Evolutionary conservation across 2,888 invertebrate species (phyloP).

Genomic region (Aplocera efformata): DNA sequence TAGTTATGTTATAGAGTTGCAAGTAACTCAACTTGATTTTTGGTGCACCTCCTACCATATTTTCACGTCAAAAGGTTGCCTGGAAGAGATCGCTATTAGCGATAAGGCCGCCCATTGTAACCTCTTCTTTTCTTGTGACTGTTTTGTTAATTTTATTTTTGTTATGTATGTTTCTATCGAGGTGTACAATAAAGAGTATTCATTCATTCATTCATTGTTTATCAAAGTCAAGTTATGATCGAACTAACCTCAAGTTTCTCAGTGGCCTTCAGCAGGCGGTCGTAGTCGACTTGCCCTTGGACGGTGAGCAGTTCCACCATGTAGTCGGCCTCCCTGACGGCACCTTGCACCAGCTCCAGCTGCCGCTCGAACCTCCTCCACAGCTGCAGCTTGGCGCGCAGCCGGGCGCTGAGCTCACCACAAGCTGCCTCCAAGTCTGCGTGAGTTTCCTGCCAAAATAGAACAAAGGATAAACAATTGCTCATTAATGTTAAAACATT

Average conservation of each 20-base stretch:
- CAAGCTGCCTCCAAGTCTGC: constrained; percentile 86
- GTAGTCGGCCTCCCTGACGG: constrained; percentile 91
- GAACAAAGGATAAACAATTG: neutral
- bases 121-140: no score
- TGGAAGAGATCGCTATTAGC: no score
- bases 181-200: no score
- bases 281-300: constrained; percentile 92
- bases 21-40: no score
- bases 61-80: no score
- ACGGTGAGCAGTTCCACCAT: constrained; percentile 92
- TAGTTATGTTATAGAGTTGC: no score
- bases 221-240: neutral
- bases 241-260: constrained; percentile 89
- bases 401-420: constrained; percentile 82
- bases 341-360: constrained; percentile 88
- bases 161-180: no score
- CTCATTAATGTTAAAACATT: no score
- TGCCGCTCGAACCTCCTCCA: constrained; percentile 90
- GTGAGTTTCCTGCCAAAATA: constrained; percentile 83
- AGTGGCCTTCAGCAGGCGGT: constrained; percentile 89
- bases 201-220: no score
- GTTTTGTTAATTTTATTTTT: no score
- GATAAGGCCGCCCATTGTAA: no score
- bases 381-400: constrained; percentile 83
- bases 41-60: no score